Base-by-base conservation (phyloP, 2,113 vertebrate species). In the Mohoua ochrocephala region DNA sequence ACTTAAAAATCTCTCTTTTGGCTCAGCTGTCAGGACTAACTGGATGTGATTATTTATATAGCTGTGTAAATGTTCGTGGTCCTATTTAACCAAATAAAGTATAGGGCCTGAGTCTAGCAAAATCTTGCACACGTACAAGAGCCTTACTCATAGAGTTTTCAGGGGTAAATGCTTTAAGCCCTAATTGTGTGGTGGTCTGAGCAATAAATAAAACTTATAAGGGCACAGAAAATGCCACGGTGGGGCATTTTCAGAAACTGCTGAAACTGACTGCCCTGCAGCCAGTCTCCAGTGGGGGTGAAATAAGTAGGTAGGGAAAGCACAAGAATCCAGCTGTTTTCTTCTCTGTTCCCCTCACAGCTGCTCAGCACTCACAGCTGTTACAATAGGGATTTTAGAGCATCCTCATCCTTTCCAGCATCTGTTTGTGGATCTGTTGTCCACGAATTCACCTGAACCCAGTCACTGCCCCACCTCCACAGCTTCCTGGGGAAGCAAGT, bases 21-120 rank as follows among this genome's bases (percentile, higher is more conserved):
- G 57, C 81, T 87, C 57, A 89, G 78, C 23, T 76, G 78, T 75
- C 77, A 68, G 49, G 74, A 75, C 78, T 91, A 78, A 84, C 77
- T 91, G 65, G 87, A 87, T 30, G 6, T 26, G 52, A 93, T 89
- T 95, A 95, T 95, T 96, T 95, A 92, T 82, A 69, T 52, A 87
- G 75, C 57, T 84, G 45, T 71, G 70, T 85, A 89, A 87, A 89
- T 85, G 74, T 50, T 79, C 56, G 2, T 61, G 41, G 67, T 39
- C 73, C 57, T 82, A 27, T 56, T 89, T 94, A 93, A 84, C 74
- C 93, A 97, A 91, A 91, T 95, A 90, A 93, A 97, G 91, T 41
- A 92, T 49, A 57, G 35, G 28, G 11, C 44, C 67, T 14, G 65
- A 87, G 63, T 33, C 63, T 79, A 61, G n/a, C 45, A 76, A 85